A percentile compares a stretch with the other conserved stretches of the same genome.
phyloP scores from a whole-genome alignment of 2,888 invertebrate genomes.

The Coelopa pilipes region DNA sequence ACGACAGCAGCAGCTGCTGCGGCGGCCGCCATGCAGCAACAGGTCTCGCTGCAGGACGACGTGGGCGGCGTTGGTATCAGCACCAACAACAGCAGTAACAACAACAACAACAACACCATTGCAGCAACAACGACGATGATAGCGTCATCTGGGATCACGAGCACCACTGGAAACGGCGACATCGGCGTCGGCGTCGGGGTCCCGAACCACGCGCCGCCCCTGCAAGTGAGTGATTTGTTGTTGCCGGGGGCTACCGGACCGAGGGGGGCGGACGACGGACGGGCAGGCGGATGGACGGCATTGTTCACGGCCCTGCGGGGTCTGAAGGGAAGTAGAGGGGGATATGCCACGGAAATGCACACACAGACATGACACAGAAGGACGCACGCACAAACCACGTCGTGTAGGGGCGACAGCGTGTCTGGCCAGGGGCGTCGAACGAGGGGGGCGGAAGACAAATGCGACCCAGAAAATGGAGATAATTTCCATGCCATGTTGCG shows the following conservation, averaged over 20 bases:
- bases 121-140: slow-evolving; percentile 50
- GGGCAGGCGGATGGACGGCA: not conserved
- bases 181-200: slow-evolving; percentile 60
- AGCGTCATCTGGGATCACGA: slow-evolving; percentile 68
- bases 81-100: slow-evolving; percentile 40
- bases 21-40: slow-evolving; percentile 52
- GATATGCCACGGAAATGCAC: too few relatives aligned
- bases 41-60: slow-evolving; percentile 61
- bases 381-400: too few relatives aligned
- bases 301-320: too few relatives aligned
- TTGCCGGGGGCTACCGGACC: too few relatives aligned
- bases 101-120: slow-evolving; percentile 64
- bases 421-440: too few relatives aligned
- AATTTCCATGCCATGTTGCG: too few relatives aligned
- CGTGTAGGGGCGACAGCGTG: too few relatives aligned
- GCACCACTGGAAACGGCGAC: slow-evolving; percentile 72
- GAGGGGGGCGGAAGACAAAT: too few relatives aligned
- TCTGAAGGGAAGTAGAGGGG: too few relatives aligned
- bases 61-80: slow-evolving; percentile 37
- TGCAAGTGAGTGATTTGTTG: slow-evolving; percentile 67
- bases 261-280: too few relatives aligned
- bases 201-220: slow-evolving; percentile 64
- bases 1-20: slow-evolving; percentile 39
- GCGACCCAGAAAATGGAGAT: too few relatives aligned
- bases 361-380: too few relatives aligned